Percentiles rank a stretch among this genome's conserved stretches.
Evolutionary conservation across 2,888 invertebrate genomes (phyloP).

Genomic region (Hylaea fasciaria): DNA sequence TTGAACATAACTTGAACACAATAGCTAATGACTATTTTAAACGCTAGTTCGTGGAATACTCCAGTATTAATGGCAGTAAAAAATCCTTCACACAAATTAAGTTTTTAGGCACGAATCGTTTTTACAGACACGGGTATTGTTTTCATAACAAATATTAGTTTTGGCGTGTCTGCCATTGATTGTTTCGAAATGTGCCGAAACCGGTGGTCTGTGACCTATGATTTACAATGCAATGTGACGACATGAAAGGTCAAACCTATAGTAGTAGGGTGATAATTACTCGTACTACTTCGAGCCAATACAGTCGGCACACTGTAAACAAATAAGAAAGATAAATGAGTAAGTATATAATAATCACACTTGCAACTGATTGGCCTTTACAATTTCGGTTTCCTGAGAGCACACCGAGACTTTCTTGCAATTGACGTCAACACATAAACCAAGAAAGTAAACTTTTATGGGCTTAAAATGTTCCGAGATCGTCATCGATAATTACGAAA

Average conservation of each 20-base stretch:
- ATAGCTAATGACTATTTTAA: constrained; percentile 18
- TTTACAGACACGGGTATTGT: constrained; percentile 23
- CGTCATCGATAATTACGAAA: no score
- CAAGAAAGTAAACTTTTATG: not conserved
- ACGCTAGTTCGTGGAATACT: constrained; percentile 15
- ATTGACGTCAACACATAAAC: not conserved
- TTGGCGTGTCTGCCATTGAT: constrained; percentile 6
- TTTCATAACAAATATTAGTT: constrained; percentile 28
- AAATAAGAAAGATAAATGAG: not conserved
- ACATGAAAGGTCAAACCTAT: constrained; percentile 12
- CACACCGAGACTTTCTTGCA: not conserved
- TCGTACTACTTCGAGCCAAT: not conserved
- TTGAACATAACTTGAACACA: constrained; percentile 12
- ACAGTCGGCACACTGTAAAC: not conserved
- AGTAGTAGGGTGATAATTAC: not conserved
- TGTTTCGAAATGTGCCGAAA: constrained; percentile 17
- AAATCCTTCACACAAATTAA: constrained; percentile 34
- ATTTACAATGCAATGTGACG: constrained; percentile 9
- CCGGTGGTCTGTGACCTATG: constrained; percentile 15
- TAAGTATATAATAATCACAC: not conserved
- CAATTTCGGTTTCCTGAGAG: not conserved
- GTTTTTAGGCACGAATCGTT: constrained; percentile 20
- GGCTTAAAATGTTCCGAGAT: not conserved
- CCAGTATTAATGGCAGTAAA: constrained; percentile 19
- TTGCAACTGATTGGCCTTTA: not conserved